Conservation (phyloP, 2,888 invertebrate genomes). For the Acronicta psi region DNA sequence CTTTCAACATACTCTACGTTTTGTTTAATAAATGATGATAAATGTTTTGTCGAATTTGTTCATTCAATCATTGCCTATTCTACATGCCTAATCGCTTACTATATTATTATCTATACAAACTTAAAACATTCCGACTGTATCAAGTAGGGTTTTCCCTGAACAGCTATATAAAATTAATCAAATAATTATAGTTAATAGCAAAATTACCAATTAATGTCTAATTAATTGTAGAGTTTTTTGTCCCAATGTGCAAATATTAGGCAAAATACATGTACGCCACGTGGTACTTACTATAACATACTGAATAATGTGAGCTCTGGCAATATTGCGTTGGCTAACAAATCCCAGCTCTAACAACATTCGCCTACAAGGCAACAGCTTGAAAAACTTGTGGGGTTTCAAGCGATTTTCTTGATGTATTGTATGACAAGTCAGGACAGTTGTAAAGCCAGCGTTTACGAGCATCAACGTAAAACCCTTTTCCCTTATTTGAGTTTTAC, state of each 20-base stretch:
- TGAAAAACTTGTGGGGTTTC: constrained; percentile 14
- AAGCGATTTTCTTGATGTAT: constrained; percentile 36
- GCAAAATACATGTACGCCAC: constrained; percentile 10
- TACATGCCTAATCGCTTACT: constrained; percentile 4
- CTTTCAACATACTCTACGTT: constrained; percentile 39
- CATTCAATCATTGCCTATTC: constrained; percentile 17
- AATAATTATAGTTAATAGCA: too few relatives aligned
- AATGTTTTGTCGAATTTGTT: constrained; percentile 28
- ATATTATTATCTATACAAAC: background rate
- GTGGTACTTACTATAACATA: constrained; percentile 30
- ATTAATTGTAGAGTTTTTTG: constrained; percentile 18
- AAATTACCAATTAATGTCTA: background rate
- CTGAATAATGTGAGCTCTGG: constrained; percentile 34
- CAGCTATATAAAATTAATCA: too few relatives aligned
- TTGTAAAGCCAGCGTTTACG: constrained; percentile 48
- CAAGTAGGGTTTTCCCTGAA: background rate
- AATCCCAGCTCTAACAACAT: too few relatives aligned
- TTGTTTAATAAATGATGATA: constrained; percentile 29
- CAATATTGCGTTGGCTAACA: constrained; percentile 18
- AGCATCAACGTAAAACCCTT: constrained; percentile 37
- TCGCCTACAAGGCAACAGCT: too few relatives aligned
- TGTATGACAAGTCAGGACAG: constrained; percentile 17
- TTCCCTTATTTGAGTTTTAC: constrained; percentile 42
- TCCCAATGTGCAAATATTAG: constrained; percentile 33
- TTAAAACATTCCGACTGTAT: background rate